Percentiles rank a stretch among this genome's conserved stretches.
Conservation (phyloP, 2,113 vertebrate species). For the Capreolus pygargus region DNA sequence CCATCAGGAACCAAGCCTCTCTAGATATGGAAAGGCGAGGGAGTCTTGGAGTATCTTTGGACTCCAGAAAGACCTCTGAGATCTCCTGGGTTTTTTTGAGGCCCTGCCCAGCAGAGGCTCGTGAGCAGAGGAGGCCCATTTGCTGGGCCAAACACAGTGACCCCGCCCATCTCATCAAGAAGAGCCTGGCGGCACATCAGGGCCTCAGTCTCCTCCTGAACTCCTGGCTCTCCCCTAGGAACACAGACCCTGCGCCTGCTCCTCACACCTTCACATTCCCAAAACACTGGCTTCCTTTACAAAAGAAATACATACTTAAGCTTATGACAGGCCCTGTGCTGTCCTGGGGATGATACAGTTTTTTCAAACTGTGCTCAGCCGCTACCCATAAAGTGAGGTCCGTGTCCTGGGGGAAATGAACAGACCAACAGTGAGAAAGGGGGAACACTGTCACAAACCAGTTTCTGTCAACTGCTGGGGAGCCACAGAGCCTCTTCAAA, state of each 20-base stretch:
- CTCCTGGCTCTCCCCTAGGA: not conserved
- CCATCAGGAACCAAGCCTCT: not conserved
- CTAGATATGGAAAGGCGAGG: not conserved
- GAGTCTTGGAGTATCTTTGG: not conserved
- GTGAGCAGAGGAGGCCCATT: not conserved
- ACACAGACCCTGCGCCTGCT: fast-evolving
- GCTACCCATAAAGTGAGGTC: not conserved
- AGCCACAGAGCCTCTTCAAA: not conserved
- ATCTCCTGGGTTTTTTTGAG: not conserved
- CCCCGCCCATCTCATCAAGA: too few species aligned
- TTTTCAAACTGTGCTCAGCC: not conserved
- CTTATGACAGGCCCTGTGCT: not conserved
- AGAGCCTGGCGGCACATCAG: not conserved
- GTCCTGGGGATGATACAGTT: not conserved
- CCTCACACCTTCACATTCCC: fast-evolving
- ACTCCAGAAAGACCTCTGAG: not conserved
- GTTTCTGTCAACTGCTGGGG: not conserved
- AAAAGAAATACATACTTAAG: too few species aligned
- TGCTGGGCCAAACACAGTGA: not conserved
- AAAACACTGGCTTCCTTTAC: not conserved
- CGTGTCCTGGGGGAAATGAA: not conserved
- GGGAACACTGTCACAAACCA: not conserved
- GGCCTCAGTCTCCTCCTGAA: not conserved
- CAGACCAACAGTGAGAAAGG: fast-evolving
- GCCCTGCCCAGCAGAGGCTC: not conserved